A percentile compares a stretch with the other conserved stretches of the same genome.
Evolutionary conservation across 2,113 vertebrate genomes (phyloP).

Genomic region (Salvelinus sp.): DNA sequence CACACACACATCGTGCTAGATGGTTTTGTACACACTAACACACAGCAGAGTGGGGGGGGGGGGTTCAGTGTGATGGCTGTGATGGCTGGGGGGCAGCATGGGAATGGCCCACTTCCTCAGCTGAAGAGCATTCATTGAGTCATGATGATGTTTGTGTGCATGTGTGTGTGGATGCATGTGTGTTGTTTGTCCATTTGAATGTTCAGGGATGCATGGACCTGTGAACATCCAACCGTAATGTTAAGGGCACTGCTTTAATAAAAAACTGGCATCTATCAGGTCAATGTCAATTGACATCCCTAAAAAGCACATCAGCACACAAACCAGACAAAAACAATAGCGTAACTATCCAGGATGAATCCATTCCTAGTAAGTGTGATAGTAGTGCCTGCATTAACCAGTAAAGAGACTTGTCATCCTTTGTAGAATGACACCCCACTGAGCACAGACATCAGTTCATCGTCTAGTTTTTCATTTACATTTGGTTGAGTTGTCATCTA

Average conservation of each 20-base stretch:
- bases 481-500: no score
- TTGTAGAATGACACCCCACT: conserved; percentile 12
- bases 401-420: conserved; percentile 8
- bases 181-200: background rate
- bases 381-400: conserved; percentile 10
- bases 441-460: no score
- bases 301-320: conserved; percentile 24
- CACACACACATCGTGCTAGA: background rate
- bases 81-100: conserved; percentile 28
- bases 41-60: conserved; percentile 10
- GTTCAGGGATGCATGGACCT: no score
- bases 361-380: background rate
- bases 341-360: conserved; percentile 48
- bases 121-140: conserved; percentile 35
- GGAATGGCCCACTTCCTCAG: conserved; percentile 50
- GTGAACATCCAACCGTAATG: no score
- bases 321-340: conserved; percentile 30
- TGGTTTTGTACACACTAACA: background rate
- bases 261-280: background rate
- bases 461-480: no score
- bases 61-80: background rate
- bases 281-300: background rate
- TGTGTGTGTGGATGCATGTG: background rate
- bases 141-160: background rate
- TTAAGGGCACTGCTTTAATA: background rate